Evolutionary conservation across 2,888 invertebrate genomes (phyloP), one percentile per base, ranked within the genome.

Genomic region (Octodonta nipae): DNA sequence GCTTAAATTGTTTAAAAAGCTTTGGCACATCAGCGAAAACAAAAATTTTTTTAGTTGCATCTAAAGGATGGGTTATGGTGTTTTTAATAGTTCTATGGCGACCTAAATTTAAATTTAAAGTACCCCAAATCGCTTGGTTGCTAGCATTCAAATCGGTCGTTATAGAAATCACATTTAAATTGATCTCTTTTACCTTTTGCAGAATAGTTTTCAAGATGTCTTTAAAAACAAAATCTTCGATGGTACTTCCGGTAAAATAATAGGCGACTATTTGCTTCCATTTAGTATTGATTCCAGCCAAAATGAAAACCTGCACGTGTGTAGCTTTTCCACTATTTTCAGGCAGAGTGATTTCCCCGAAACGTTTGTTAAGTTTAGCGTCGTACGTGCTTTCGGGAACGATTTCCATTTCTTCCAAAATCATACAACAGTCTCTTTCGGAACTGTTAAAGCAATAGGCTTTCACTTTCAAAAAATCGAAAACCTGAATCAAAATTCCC

Each of bases 221-320:
- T 32, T 37, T 34, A 10, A 46, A 40, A 2, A 35, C 20, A 6
- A 28, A n/a, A 14, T 46, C 49, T 22, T 44, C 30, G n/a, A 43
- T 33, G 7, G 39, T 40, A 14, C 44, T 35, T 2, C 37, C 34
- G 15, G 50, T 47, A 32, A 45, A 51, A 32, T 46, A 45, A 36
- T 47, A 51, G 7, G 44, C 49, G 12, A 52, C 41, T 7, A 33
- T 34, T 30, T 52, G 50, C 26, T 53, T 52, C 50, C 50, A 52
- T 13, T 45, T 26, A 13, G 34, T 35, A 12, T 30, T 37, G 8
- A 50, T 34, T 8, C 50, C 52, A 16, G 34, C 47, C 17, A 53
- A 25, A 43, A 53, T 44, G 30, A 51, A 43, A 12, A 50, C 49
- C 17, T 50, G 36, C 13, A 32, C 49, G 43, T 49, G 47, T 13